phyloP scores from a whole-genome alignment of 2,797 vertebrate genomes.

The Austrolebias charrua region DNA sequence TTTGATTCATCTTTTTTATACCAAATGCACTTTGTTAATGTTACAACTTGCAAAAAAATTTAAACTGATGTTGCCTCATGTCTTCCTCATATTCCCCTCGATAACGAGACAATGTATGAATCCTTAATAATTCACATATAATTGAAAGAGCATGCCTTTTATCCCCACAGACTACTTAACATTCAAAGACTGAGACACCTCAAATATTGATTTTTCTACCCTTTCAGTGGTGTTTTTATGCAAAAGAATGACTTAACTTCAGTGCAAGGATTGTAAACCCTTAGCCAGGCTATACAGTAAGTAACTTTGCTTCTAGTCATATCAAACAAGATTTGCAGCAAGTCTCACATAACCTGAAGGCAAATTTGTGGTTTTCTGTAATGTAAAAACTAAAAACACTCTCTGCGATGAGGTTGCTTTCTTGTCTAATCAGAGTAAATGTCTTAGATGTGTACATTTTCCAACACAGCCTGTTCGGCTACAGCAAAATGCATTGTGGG shows the following conservation, averaged over 20 bases:
- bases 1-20: slow-evolving; percentile 9
- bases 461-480: slow-evolving; percentile 62
- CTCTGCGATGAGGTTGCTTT: slow-evolving; percentile 42
- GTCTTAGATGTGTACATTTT: slow-evolving; percentile 59
- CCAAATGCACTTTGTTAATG: slow-evolving; percentile 2
- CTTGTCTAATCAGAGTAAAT: slow-evolving; percentile 61
- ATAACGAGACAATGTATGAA: slow-evolving; percentile 48
- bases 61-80: slow-evolving; percentile 20
- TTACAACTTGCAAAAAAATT: slow-evolving; percentile 3
- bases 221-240: slow-evolving; percentile 55
- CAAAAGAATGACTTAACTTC: slow-evolving; percentile 39
- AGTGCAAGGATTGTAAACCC: slow-evolving; percentile 33
- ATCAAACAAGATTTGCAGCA: slow-evolving; percentile 26
- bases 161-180: slow-evolving; percentile 80
- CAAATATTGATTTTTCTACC: slow-evolving; percentile 89
- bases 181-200: slow-evolving; percentile 85
- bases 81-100: slow-evolving; percentile 23
- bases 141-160: slow-evolving; percentile 73
- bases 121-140: slow-evolving; percentile 84
- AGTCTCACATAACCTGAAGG: slow-evolving; percentile 12
- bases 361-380: slow-evolving; percentile 36
- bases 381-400: slow-evolving; percentile 47
- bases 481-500: slow-evolving; percentile 29
- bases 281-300: slow-evolving; percentile 11
- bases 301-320: slow-evolving; percentile 3